phyloP scores from a whole-genome alignment of 1,140 invertebrate genomes.

The Aphis craccivora region DNA sequence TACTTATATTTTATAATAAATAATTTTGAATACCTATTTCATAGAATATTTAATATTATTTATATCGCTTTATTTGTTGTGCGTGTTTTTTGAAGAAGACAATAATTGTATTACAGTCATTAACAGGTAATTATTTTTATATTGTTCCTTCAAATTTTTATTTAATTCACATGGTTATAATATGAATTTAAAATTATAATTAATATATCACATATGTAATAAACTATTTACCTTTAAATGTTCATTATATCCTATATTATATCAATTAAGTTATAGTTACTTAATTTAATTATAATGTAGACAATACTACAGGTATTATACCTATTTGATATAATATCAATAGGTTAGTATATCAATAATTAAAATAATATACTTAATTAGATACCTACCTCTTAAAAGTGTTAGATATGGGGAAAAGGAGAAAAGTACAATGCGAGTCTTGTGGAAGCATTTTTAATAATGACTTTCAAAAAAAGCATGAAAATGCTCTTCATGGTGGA shows the following conservation, averaged over 20 bases:
- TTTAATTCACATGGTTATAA: neutral
- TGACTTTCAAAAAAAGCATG: neutral
- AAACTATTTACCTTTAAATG: no score
- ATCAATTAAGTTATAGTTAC: no score
- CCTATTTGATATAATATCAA: no score
- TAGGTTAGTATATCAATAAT: no score
- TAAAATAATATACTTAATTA: no score
- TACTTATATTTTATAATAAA: no score
- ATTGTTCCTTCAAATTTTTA: neutral
- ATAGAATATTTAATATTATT: no score
- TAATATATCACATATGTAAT: no score
- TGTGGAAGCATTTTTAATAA: slow-evolving; percentile 9
- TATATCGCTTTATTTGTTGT: neutral
- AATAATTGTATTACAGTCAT: neutral
- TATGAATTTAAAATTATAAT: neutral
- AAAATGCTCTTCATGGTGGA: neutral
- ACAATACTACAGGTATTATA: no score
- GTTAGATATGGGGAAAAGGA: neutral
- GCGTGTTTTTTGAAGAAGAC: neutral
- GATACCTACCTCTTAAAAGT: neutral
- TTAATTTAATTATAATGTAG: no score
- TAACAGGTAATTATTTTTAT: neutral
- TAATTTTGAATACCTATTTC: no score
- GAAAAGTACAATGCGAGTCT: neutral
- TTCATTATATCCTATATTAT: no score